These are phyloP conservation scores for Epiperipatus broadwayi DNA, from an alignment of 2,888 invertebrate species.

Conservation along the genomic window DNA sequence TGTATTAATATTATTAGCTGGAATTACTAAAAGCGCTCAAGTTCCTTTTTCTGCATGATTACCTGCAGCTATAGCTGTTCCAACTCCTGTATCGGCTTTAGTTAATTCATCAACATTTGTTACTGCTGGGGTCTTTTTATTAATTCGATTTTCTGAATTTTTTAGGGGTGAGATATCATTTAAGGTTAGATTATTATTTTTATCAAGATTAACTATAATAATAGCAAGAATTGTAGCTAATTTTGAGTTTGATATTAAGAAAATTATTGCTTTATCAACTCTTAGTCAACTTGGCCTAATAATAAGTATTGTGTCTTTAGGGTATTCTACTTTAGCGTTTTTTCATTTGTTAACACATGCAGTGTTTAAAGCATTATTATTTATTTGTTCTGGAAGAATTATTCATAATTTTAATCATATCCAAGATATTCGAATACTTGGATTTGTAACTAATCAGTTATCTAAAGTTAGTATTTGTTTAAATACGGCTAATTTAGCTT, in stretches of 20 bases:
- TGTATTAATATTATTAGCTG: slow-evolving; percentile 32
- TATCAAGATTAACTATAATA: slow-evolving; percentile 27
- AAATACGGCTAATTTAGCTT: no score
- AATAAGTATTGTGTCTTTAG: slow-evolving; percentile 42
- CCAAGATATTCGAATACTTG: slow-evolving; percentile 44
- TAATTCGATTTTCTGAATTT: slow-evolving; percentile 45
- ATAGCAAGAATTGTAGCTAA: slow-evolving; percentile 26
- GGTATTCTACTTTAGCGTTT: slow-evolving; percentile 39
- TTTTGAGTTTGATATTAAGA: slow-evolving; percentile 42
- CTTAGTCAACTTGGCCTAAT: slow-evolving; percentile 54
- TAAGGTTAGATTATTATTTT: slow-evolving; percentile 39
- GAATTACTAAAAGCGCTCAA: slow-evolving; percentile 57
- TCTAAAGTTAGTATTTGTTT: no score
- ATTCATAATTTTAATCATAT: slow-evolving; percentile 43
- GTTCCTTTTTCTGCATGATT: slow-evolving; percentile 58
- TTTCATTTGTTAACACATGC: slow-evolving; percentile 53
- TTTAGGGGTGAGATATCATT: slow-evolving; percentile 30
- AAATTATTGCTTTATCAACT: slow-evolving; percentile 56
- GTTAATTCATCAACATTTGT: slow-evolving; percentile 60
- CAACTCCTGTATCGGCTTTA: slow-evolving; percentile 53
- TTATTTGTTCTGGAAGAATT: slow-evolving; percentile 47
- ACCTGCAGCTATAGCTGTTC: slow-evolving; percentile 54
- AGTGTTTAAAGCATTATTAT: slow-evolving; percentile 52
- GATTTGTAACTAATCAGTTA: no score
- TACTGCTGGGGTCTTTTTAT: slow-evolving; percentile 51